Evolutionary conservation across 2,797 vertebrate species (phyloP).

Genomic region (Oceanodroma leucorhoa): DNA sequence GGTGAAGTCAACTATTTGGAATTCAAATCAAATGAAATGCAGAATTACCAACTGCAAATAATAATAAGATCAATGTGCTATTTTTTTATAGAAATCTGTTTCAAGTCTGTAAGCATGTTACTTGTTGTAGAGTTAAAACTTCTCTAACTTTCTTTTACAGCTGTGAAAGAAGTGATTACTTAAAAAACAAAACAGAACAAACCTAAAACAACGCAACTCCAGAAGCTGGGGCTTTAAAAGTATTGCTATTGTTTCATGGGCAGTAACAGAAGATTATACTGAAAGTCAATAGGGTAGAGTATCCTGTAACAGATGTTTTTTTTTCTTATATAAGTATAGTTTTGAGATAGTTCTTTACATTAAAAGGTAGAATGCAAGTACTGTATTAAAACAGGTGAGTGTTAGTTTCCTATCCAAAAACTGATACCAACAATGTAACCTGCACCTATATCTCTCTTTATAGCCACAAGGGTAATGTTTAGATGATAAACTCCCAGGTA

Average conservation of each 20-base stretch:
- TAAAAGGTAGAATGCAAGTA: not conserved
- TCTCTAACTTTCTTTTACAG: not conserved
- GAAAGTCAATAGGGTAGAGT: not conserved
- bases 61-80: not conserved
- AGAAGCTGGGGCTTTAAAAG: not conserved
- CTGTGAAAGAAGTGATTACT: not conserved
- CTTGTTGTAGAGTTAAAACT: not conserved
- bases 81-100: not conserved
- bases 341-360: not conserved
- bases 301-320: not conserved
- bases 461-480: not conserved
- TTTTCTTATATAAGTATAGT: not conserved
- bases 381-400: not conserved
- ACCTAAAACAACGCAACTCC: not conserved
- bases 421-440: not conserved
- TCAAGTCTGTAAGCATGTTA: not conserved
- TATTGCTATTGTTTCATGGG: not conserved
- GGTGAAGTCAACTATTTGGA: not conserved
- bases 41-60: not conserved
- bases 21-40: not conserved
- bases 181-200: not conserved
- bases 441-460: not conserved
- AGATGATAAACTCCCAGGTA: not conserved
- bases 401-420: not conserved
- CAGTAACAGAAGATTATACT: not conserved